Base-by-base conservation (phyloP, 2,797 vertebrate species). In the Anguilla marmorata region DNA sequence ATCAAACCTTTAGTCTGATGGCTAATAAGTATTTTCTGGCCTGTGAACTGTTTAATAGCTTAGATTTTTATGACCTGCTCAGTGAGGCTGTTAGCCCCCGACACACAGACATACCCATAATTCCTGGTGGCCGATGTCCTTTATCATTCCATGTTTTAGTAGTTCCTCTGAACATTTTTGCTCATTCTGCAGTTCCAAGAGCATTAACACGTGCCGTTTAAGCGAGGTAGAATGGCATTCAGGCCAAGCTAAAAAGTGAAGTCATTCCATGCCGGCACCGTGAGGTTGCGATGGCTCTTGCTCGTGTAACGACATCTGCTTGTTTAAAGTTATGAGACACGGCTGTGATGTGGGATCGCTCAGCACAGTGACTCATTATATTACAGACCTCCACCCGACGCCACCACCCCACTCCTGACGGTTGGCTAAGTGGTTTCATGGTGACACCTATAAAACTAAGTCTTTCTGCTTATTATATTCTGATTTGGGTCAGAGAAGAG, bases 1-100 rank as follows among this genome's bases (percentile, higher is more conserved):
- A 92, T 94, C 91, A 94, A 89, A 45, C 85, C 89, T 88, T 92
- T 90, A 92, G 89, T 89, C 88, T 89, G 91, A 89, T 92, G 89
- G 89, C 0, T 74, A 88, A 92, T 90, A 88, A 93, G 89, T 91
- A 90, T 89, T 89, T 92, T 90, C 41, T 89, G 85, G 66, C 88
- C 87, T 91, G 90, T 92, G 91, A 91, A 90, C 93, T 7, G 0
- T 93, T 92, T 92, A 76, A 88, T 89, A 86, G 88, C 88, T 90
- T 91, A 91, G 90, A 93, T 89, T 90, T 92, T 92, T 91, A 50
- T 60, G 87, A 82, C 48, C 3, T 91, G 89, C 76, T 82, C 8
- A 66, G 60, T 50, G 86, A 27, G 41, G 14, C 48, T 12, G 19
- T 27, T 48, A 27, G 11, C 30, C 12, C 80, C 66, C 83, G 66